Conservation (phyloP, 2,888 invertebrate species). For the Adelphocoris suturalis region DNA sequence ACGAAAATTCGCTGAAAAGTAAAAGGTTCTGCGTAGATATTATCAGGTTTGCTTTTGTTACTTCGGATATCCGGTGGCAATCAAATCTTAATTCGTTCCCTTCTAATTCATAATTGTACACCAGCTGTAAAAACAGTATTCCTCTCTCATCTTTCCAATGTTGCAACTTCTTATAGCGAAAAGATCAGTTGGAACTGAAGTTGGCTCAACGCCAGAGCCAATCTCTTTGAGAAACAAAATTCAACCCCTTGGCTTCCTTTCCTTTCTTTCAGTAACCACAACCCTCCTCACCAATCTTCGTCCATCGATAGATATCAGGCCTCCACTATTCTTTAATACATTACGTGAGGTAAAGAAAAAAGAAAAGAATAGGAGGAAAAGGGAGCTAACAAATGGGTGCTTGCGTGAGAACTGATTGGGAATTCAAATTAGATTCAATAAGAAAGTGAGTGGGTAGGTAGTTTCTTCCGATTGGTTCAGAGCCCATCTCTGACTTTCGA, state of each 20-base stretch:
- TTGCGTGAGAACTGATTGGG: background rate
- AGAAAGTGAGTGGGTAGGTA: background rate
- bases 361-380: background rate
- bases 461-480: no score
- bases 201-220: background rate
- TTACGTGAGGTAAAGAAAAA: constrained; percentile 23
- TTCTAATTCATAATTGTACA: no score
- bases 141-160: background rate
- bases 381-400: background rate
- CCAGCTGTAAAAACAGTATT: no score
- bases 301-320: background rate
- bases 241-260: background rate
- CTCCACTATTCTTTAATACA: constrained; percentile 9
- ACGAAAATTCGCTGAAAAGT: no score
- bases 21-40: no score
- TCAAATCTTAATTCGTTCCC: no score
- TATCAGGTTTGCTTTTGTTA: no score
- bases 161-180: background rate
- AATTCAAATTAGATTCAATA: background rate
- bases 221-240: constrained; percentile 11
- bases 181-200: background rate
- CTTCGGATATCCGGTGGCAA: no score
- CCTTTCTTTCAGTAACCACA: background rate
- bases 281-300: background rate
- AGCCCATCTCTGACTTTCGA: no score